A percentile compares a stretch with the other conserved stretches of the same genome.
phyloP scores from a whole-genome alignment of 2,888 invertebrate species.

The Apodemia zela region DNA sequence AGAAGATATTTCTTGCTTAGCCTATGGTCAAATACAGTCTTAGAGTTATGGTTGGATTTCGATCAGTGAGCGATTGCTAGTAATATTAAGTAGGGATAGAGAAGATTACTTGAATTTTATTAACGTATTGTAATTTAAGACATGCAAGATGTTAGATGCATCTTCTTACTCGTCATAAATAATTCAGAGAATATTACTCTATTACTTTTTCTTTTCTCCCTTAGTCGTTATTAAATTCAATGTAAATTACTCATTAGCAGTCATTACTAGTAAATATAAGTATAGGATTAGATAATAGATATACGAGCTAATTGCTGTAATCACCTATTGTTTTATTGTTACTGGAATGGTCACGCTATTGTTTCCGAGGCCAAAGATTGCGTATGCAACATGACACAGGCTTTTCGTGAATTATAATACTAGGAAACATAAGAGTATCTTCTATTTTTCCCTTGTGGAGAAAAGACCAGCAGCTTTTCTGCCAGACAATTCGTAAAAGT shows the following conservation, averaged over 20 bases:
- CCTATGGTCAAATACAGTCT: too few relatives aligned
- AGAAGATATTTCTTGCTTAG: too few relatives aligned
- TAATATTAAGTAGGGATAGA: too few relatives aligned
- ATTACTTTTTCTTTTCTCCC: neutral
- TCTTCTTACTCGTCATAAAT: too few relatives aligned
- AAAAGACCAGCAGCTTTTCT: too few relatives aligned
- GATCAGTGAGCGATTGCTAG: too few relatives aligned
- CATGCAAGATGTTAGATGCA: too few relatives aligned
- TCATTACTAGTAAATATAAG: neutral
- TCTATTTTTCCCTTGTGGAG: too few relatives aligned
- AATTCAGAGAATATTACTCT: neutral
- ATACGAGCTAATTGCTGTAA: slow-evolving; percentile 45
- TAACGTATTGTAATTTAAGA: too few relatives aligned
- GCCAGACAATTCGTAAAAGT: too few relatives aligned
- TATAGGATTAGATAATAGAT: slow-evolving; percentile 8
- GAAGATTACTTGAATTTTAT: too few relatives aligned
- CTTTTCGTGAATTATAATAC: neutral
- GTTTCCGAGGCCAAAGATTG: slow-evolving; percentile 21
- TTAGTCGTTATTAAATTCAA: neutral
- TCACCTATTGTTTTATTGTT: slow-evolving; percentile 61
- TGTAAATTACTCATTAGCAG: neutral
- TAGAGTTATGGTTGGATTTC: too few relatives aligned
- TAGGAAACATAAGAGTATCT: neutral
- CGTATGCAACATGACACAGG: slow-evolving; percentile 2
- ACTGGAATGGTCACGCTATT: slow-evolving; percentile 34